These are phyloP conservation scores for Rutilus rutilus DNA, from an alignment of 2,113 vertebrate species.

Conservation along the genomic window DNA sequence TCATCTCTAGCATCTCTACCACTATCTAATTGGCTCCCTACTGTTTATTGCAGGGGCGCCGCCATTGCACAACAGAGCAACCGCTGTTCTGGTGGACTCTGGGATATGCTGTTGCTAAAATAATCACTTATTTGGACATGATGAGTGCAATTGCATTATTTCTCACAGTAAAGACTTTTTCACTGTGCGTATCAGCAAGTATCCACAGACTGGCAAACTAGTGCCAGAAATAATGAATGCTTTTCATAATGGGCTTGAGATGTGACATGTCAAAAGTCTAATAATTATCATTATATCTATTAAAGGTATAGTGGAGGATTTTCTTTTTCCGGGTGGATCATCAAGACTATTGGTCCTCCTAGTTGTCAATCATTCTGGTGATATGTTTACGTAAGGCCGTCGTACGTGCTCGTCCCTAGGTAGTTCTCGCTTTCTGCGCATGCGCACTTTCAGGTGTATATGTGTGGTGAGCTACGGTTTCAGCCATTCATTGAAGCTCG, in stretches of 20 bases:
- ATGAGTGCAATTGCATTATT: not conserved
- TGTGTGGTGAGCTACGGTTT: too few relatives aligned
- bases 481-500: too few relatives aligned
- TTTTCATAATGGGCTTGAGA: not conserved
- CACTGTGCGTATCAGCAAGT: not conserved
- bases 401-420: too few relatives aligned
- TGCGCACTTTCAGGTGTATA: too few relatives aligned
- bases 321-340: too few relatives aligned
- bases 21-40: constrained; percentile 63
- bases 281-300: not conserved
- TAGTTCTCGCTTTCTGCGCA: too few relatives aligned
- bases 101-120: constrained; percentile 2
- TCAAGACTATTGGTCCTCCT: too few relatives aligned
- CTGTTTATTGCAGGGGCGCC: constrained; percentile 60
- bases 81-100: constrained; percentile 54
- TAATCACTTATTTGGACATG: constrained; percentile 5
- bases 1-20: not conserved
- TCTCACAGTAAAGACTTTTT: not conserved
- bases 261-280: not conserved
- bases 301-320: too few relatives aligned
- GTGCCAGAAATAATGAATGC: not conserved
- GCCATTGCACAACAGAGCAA: constrained; percentile 61
- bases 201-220: not conserved
- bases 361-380: too few relatives aligned
- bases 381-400: too few relatives aligned